Base-by-base conservation (phyloP, 2,797 vertebrate genomes). In the Amazona finschi region DNA sequence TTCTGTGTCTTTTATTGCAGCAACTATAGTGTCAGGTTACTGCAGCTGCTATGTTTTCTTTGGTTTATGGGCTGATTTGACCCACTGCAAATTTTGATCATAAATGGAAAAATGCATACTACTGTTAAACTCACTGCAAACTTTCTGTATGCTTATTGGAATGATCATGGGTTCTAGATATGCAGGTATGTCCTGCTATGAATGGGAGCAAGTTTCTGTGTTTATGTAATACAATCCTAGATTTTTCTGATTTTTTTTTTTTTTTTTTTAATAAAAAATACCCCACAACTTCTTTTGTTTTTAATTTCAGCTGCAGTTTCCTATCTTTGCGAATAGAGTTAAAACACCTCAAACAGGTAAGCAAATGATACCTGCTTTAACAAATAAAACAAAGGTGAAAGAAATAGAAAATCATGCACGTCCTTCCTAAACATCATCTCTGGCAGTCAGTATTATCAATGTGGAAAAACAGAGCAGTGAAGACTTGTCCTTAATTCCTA, bases 321-420 rank as follows among this genome's bases (percentile, higher is more conserved):
- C 97, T 85, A 3, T 86, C 27, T 88, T 75, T 78, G 46, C n/a
- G 1, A 72, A 41, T 90, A 97, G 74, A 95, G 84, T 69, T 30
- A 97, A 95, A 94, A 28, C 16, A 6, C 24, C 30, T 75, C 96
- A 93, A 47, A 64, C 95, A 87, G 97, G 98, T 98, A 92, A 79
- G 96, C 24, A 66, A 85, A 39, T 27, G 0, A 27, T 33, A 11
- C 2, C 27, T 67, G 6, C 53, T n/a, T 86, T 30, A 64, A 57
- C 4, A 61, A 75, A 16, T 18, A n/a, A 79, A 82, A 60, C 1
- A 11, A 70, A 64, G 52, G 18, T 49, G 15, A 28, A 64, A 64
- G 60, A 85, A 70, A 47, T 57, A 39, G 19, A 74, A 75, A 75
- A 70, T 44, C 14, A 10, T 6, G 1, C 36, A 5, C 3, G 11